phyloP scores from a whole-genome alignment of 2,113 vertebrate species.

The Oryzias celebensis region DNA sequence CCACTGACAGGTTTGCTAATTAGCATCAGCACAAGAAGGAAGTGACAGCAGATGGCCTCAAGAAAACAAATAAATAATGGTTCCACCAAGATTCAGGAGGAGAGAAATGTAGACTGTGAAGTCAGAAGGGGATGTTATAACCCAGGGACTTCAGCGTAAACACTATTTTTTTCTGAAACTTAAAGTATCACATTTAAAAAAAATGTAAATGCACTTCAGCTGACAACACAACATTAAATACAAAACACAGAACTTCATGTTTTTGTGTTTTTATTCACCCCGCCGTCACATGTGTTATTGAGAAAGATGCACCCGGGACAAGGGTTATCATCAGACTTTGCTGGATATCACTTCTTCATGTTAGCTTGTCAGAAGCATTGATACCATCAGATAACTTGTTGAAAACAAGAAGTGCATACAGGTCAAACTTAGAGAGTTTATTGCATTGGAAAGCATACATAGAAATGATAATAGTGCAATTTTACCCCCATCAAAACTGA shows the following conservation, averaged over 20 bases:
- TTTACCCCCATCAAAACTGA: constrained; percentile 65
- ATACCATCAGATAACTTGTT: constrained; percentile 57
- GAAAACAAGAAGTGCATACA: constrained; percentile 63
- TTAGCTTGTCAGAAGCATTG: constrained; percentile 36
- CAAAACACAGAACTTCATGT: constrained; percentile 22
- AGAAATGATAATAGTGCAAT: constrained; percentile 79
- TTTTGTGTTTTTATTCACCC: constrained; percentile 62
- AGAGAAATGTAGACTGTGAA: background rate
- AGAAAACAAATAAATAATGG: constrained; percentile 24
- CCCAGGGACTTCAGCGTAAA: background rate
- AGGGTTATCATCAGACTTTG: constrained; percentile 44
- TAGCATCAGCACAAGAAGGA: constrained; percentile 28
- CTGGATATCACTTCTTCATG: constrained; percentile 34
- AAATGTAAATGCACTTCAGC: no score
- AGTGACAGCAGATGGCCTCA: background rate
- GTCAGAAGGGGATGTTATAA: constrained; percentile 29
- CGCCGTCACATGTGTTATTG: constrained; percentile 50
- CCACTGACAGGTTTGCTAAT: constrained; percentile 30
- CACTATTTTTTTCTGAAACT: background rate
- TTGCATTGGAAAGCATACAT: constrained; percentile 77
- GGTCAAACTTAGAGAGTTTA: constrained; percentile 76
- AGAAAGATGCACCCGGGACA: constrained; percentile 54
- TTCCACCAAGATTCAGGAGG: constrained; percentile 17
- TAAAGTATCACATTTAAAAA: no score
- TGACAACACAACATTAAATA: constrained; percentile 1